Evolutionary conservation across 1,140 invertebrate genomes (phyloP).

Genomic region (Charaxes varanes): DNA sequence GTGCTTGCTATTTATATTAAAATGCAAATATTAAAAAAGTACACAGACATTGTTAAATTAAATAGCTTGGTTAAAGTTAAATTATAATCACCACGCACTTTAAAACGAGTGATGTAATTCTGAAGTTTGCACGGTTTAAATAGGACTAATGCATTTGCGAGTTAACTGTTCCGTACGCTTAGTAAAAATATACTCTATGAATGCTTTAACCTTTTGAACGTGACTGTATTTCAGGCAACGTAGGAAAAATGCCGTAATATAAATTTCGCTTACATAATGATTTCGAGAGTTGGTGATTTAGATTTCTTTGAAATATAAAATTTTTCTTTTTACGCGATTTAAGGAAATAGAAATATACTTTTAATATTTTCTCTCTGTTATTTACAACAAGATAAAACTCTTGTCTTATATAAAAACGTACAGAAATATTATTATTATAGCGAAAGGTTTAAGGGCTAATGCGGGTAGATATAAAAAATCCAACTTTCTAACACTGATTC

Average conservation of each 20-base stretch:
- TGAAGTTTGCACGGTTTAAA: constrained; percentile 7
- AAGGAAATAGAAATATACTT: no score
- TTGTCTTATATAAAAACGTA: no score
- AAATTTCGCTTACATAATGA: neutral
- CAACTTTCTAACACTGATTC: no score
- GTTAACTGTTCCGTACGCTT: constrained; percentile 5
- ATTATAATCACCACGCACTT: constrained; percentile 3
- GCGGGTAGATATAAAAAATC: no score
- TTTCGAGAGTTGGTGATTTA: constrained; percentile 1
- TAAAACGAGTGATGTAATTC: constrained; percentile 7
- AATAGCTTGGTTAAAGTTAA: constrained; percentile 4
- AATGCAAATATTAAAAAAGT: no score
- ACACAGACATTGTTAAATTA: constrained; percentile 1
- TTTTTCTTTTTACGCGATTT: no score
- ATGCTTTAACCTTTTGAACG: constrained; percentile 7
- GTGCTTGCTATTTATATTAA: no score
- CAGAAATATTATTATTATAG: no score
- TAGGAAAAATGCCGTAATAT: neutral
- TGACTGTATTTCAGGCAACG: neutral
- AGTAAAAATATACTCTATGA: constrained; percentile 6
- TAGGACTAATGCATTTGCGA: constrained; percentile 7
- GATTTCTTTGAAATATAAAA: neutral
- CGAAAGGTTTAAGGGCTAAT: no score
- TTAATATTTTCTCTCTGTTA: no score
- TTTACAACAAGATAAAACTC: no score